Conservation (phyloP, 1,140 invertebrate species). For the Ladona fulva region DNA sequence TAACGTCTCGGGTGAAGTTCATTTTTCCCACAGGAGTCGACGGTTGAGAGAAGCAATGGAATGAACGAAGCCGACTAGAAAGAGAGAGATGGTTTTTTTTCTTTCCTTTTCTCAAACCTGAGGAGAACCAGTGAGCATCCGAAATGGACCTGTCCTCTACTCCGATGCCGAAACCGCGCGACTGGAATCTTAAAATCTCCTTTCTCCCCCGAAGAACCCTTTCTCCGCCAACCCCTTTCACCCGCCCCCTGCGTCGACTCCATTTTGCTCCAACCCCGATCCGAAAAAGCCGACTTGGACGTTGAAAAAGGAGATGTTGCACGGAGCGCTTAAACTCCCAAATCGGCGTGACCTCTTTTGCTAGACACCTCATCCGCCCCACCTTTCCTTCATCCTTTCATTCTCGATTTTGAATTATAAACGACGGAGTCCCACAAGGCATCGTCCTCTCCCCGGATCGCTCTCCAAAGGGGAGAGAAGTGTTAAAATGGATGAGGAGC, state of each 20-base stretch:
- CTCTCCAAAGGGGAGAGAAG: too few species aligned
- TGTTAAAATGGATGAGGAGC: too few species aligned
- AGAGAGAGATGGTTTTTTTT: background rate
- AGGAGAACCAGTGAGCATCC: background rate
- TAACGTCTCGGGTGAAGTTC: background rate
- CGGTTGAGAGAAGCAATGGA: background rate
- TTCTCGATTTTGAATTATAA: constrained; percentile 4
- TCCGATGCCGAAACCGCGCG: background rate
- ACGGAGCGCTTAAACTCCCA: background rate
- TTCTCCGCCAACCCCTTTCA: background rate
- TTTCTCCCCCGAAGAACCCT: background rate
- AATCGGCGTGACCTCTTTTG: background rate
- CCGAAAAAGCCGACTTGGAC: too few species aligned
- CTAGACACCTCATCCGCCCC: background rate
- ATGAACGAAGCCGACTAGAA: background rate
- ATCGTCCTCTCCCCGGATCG: too few species aligned
- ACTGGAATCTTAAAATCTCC: background rate
- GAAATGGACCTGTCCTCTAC: background rate
- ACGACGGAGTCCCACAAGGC: background rate
- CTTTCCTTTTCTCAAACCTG: background rate
- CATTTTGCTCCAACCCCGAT: background rate
- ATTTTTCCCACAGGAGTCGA: background rate
- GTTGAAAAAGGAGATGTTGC: too few species aligned
- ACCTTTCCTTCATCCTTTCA: background rate
- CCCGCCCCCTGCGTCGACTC: background rate